phyloP scores from a whole-genome alignment of 2,888 invertebrate species.

The Cryptocheilus praepositus region DNA sequence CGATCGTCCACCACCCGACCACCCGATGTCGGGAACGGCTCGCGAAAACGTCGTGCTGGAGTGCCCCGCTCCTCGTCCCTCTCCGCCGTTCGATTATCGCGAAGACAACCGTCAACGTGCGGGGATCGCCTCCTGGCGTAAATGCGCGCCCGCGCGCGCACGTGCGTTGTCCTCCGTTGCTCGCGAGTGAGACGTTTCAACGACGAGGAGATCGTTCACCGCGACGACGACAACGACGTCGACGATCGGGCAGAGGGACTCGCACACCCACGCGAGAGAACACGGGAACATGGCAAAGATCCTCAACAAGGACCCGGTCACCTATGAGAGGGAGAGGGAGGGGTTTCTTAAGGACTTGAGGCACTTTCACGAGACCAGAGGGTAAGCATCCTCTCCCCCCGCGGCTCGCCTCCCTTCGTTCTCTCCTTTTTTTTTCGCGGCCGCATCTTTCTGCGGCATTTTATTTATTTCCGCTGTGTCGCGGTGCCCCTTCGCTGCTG shows the following conservation, averaged over 20 bases:
- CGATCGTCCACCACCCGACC: conserved; percentile 24
- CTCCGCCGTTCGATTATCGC: conserved; percentile 23
- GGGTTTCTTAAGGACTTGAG: conserved; percentile 89
- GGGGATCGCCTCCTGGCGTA: conserved; percentile 44
- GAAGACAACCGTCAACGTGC: conserved; percentile 37
- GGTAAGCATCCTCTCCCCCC: conserved; percentile 79
- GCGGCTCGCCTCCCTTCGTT: background rate
- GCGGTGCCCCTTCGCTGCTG: too few relatives aligned
- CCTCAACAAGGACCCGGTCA: conserved; percentile 83
- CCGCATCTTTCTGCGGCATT: too few relatives aligned
- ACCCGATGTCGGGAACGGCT: conserved; percentile 62
- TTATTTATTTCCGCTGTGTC: too few relatives aligned
- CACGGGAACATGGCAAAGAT: conserved; percentile 79
- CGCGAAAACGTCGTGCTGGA: conserved; percentile 46
- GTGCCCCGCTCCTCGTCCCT: conserved; percentile 47
- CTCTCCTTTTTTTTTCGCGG: background rate
- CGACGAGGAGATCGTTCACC: too few relatives aligned
- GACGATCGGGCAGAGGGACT: too few relatives aligned
- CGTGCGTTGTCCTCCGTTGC: conserved; percentile 50
- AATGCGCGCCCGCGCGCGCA: conserved; percentile 60
- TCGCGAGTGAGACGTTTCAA: conserved; percentile 11
- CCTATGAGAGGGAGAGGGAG: conserved; percentile 86
- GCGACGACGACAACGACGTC: too few relatives aligned
- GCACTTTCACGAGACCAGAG: conserved; percentile 93
- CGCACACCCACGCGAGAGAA: conserved; percentile 49